Conservation (phyloP, 2,113 vertebrate species). For the Aegotheles bennettii region DNA sequence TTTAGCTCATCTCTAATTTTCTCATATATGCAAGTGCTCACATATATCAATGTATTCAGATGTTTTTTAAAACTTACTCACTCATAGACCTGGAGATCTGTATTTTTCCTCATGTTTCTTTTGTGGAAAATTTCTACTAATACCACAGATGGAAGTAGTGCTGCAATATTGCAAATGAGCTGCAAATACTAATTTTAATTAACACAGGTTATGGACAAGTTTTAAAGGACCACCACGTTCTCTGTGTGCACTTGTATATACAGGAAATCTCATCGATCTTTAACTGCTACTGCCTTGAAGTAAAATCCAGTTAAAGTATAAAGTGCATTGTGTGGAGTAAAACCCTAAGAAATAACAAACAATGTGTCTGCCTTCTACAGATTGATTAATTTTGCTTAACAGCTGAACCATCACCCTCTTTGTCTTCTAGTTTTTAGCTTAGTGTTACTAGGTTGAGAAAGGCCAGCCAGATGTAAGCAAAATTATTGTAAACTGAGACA, state of each 20-base stretch:
- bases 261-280: slow-evolving; percentile 22
- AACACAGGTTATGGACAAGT: not conserved
- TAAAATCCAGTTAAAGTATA: slow-evolving; percentile 68
- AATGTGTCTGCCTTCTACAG: slow-evolving; percentile 39
- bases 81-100: not conserved
- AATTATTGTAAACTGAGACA: slow-evolving; percentile 50
- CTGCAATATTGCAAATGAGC: not conserved
- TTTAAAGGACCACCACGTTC: not conserved
- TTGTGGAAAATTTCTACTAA: not conserved
- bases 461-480: slow-evolving; percentile 38
- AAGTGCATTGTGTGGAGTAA: slow-evolving; percentile 67
- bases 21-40: not conserved
- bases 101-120: not conserved
- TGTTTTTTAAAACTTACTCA: not conserved
- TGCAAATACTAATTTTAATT: not conserved
- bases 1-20: slow-evolving; percentile 23
- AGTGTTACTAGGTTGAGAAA: slow-evolving; percentile 39
- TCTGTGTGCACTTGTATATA: not conserved
- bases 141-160: not conserved
- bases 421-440: slow-evolving; percentile 26
- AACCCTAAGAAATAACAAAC: slow-evolving; percentile 63
- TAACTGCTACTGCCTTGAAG: slow-evolving; percentile 42
- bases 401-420: slow-evolving; percentile 15
- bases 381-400: slow-evolving; percentile 48
- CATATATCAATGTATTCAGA: not conserved